Evolutionary conservation across 1,140 invertebrate genomes (phyloP), one percentile per base, ranked within the genome.

Genomic region (Cyphomyrmex costatus): DNA sequence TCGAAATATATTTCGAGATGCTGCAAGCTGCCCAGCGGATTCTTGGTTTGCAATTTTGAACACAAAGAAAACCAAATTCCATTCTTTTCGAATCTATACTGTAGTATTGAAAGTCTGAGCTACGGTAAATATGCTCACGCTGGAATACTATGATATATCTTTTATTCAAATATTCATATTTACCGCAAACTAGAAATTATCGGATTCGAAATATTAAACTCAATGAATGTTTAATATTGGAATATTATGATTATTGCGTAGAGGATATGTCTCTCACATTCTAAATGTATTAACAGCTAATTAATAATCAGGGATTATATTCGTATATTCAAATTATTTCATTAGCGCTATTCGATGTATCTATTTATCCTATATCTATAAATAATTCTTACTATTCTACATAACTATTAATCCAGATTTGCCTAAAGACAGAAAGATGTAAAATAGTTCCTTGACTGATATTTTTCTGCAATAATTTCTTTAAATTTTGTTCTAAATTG

Each of bases 161-260:
- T 82, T 46, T 27, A 46, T 73, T n/a, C 53, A 12, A 8, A 60
- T 30, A 60, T 73, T 46, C 24, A 73, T 56, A 68, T 73, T 68
- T 68, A 19, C 36, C 3, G 12, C 19, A n/a, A 36, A 46, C 42
- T 46, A 36, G 4, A 60, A 82, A 82, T 30, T 71, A 46, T 46
- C 21, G 53, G 33, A 66, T 21, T 21, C n/a, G 53, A 60, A 73
- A 82, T 58, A 73, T 73, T 46, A 46, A 73, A 82, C 56, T 73
- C 16, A 24, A 42, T 36, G 36, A 73, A 82, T 60, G 56, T 73
- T 71, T 58, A 73, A 82, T 82, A 73, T 82, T 30, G 24, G 1
- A 27, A 60, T 60, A 73, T 82, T n/a, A 82, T 82, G 21, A 24
- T 70, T 46, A 71, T 71, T 10, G 16, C 6, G 58, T 42, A 42